Evolutionary conservation across 2,113 vertebrate species (phyloP).

Genomic region (Antigone vipio): DNA sequence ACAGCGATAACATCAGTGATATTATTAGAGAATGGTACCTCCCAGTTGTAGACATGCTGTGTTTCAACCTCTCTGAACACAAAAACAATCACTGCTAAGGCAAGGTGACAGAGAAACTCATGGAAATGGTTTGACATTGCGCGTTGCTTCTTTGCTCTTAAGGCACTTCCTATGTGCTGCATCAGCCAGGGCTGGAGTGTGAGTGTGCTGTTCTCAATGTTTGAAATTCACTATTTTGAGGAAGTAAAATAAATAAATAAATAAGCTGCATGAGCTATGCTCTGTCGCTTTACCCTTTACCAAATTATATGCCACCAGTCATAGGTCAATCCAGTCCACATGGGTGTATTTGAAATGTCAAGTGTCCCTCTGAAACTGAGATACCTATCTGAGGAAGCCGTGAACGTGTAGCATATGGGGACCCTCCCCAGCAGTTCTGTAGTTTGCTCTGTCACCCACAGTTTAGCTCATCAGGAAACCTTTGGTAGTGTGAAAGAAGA

Average conservation of each 20-base stretch:
- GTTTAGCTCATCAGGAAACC: background rate
- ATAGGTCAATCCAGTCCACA: background rate
- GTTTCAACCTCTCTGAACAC: background rate
- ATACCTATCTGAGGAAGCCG: background rate
- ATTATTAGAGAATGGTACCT: background rate
- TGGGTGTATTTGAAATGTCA: background rate
- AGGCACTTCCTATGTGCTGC: background rate
- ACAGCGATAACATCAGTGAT: background rate
- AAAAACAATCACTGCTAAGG: background rate
- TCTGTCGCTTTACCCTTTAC: background rate
- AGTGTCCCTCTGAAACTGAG: background rate
- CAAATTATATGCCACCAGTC: background rate
- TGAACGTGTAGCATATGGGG: fast-evolving
- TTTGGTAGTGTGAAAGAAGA: background rate
- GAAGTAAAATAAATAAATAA: background rate
- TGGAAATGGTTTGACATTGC: background rate
- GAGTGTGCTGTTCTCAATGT: background rate
- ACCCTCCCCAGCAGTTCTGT: background rate
- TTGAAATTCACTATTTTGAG: background rate
- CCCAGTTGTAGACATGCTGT: background rate
- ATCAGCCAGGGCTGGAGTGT: background rate
- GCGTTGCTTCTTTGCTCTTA: background rate
- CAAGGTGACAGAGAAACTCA: background rate
- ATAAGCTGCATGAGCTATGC: background rate
- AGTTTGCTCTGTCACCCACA: background rate